These are phyloP conservation scores for Allygus modestus DNA, from an alignment of 2,888 invertebrate species.

Conservation along the genomic window DNA sequence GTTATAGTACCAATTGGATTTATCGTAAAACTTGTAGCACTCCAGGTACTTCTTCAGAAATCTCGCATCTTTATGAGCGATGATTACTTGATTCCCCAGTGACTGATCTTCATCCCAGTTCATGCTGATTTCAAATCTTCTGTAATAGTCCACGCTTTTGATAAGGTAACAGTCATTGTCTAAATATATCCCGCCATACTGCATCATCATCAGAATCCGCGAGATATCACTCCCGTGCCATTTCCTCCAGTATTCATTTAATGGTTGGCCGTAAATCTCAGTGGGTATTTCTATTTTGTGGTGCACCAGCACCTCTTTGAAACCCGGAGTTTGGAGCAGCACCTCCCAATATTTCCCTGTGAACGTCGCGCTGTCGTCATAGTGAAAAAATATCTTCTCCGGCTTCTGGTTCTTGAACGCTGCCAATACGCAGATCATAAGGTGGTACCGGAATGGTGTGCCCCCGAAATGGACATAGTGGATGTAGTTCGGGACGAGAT, in stretches of 20 bases:
- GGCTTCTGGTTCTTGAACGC: slow-evolving; percentile 71
- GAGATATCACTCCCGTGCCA: slow-evolving; percentile 62
- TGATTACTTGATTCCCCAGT: too few relatives aligned
- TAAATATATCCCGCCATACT: slow-evolving; percentile 72
- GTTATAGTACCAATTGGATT: too few relatives aligned
- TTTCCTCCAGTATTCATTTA: slow-evolving; percentile 48
- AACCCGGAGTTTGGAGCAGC: slow-evolving; percentile 64
- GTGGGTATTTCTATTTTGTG: slow-evolving; percentile 52
- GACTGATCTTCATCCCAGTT: slow-evolving; percentile 73
- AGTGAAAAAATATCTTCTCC: slow-evolving; percentile 71
- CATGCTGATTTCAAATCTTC: slow-evolving; percentile 71
- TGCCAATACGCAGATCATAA: slow-evolving; percentile 68
- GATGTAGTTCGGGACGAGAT: slow-evolving; percentile 72
- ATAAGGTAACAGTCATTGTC: slow-evolving; percentile 71
- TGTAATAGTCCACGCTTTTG: slow-evolving; percentile 70
- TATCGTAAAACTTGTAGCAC: too few relatives aligned
- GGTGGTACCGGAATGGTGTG: slow-evolving; percentile 23
- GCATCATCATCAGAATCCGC: slow-evolving; percentile 70
- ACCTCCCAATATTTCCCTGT: slow-evolving; percentile 69
- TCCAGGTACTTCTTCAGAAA: slow-evolving; percentile 69
- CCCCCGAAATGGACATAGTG: slow-evolving; percentile 71
- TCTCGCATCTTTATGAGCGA: slow-evolving; percentile 71
- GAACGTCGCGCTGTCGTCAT: slow-evolving; percentile 67
- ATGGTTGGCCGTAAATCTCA: slow-evolving; percentile 62
- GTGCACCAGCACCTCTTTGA: slow-evolving; percentile 60